Percentiles rank a stretch among this genome's conserved stretches.
These are phyloP conservation scores for Drosophila ironensis DNA, from an alignment of 1,140 invertebrate species.

Conservation along the genomic window DNA sequence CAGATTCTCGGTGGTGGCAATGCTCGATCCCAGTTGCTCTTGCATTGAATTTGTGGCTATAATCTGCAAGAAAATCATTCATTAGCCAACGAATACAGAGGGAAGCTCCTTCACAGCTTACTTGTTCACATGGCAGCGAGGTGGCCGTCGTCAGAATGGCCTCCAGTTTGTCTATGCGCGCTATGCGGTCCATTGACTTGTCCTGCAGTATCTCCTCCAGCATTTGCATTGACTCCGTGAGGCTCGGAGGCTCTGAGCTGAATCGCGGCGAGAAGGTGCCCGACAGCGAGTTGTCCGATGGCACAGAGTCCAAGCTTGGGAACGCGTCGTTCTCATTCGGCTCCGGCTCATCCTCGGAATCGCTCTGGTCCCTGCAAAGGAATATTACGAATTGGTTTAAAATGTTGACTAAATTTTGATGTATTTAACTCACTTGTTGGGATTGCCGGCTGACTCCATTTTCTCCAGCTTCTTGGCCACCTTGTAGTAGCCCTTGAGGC, in stretches of 20 bases:
- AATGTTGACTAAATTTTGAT: background rate
- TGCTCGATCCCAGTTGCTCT: slow-evolving; percentile 74
- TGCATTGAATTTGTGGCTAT: slow-evolving; percentile 74
- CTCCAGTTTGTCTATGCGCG: slow-evolving; percentile 93
- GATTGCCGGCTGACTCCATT: slow-evolving; percentile 87
- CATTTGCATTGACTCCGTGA: slow-evolving; percentile 95
- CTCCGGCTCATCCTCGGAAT: slow-evolving; percentile 87
- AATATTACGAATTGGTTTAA: background rate
- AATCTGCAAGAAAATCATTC: slow-evolving; percentile 39
- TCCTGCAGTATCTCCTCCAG: slow-evolving; percentile 93
- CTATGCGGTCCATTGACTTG: slow-evolving; percentile 91
- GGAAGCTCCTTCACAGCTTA: too few species aligned
- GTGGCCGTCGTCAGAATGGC: slow-evolving; percentile 91
- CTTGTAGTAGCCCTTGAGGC: slow-evolving; percentile 94
- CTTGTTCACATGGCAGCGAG: slow-evolving; percentile 83
- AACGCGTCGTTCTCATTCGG: slow-evolving; percentile 88
- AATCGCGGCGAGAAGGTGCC: slow-evolving; percentile 87
- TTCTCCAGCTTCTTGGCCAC: slow-evolving; percentile 96
- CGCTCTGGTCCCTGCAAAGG: slow-evolving; percentile 84
- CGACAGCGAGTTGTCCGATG: slow-evolving; percentile 86
- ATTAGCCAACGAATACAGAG: background rate
- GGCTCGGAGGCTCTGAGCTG: slow-evolving; percentile 90
- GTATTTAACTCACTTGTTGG: slow-evolving; percentile 84
- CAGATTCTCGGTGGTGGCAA: slow-evolving; percentile 77
- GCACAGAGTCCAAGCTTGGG: slow-evolving; percentile 89